A percentile compares a stretch with the other conserved stretches of the same genome.
These are phyloP conservation scores for Avahi laniger DNA, from an alignment of 2,797 vertebrate genomes.

Conservation along the genomic window DNA sequence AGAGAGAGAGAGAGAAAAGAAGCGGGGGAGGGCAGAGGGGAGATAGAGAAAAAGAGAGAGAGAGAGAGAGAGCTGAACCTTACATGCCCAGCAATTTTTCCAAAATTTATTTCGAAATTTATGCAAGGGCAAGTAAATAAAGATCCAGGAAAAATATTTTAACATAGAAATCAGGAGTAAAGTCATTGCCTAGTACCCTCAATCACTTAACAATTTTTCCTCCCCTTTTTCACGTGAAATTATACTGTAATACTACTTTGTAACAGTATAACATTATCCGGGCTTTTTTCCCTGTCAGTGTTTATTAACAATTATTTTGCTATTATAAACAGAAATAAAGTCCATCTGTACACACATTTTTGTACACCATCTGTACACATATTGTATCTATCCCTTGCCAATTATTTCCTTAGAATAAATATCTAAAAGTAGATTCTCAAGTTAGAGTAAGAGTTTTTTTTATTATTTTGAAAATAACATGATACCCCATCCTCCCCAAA, in stretches of 20 bases:
- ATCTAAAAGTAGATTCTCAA: not conserved
- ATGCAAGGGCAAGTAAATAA: not conserved
- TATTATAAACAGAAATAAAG: not conserved
- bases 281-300: not conserved
- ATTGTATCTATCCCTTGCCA: not conserved
- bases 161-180: not conserved
- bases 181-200: not conserved
- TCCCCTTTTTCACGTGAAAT: not conserved
- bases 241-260: not conserved
- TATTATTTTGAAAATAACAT: not conserved
- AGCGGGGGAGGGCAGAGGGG: too few relatives aligned
- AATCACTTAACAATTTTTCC: not conserved
- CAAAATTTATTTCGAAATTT: not conserved
- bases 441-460: not conserved
- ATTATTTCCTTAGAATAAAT: conserved; percentile 11
- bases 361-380: not conserved
- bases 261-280: not conserved
- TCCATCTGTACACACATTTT: not conserved
- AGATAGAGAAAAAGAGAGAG: too few relatives aligned
- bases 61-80: not conserved
- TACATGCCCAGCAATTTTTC: not conserved
- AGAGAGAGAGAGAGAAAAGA: not conserved
- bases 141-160: not conserved
- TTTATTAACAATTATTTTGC: not conserved
- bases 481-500: not conserved